Evolutionary conservation across 1,140 invertebrate genomes (phyloP), one percentile per base, ranked within the genome.

Genomic region (Drosophila murphyi): DNA sequence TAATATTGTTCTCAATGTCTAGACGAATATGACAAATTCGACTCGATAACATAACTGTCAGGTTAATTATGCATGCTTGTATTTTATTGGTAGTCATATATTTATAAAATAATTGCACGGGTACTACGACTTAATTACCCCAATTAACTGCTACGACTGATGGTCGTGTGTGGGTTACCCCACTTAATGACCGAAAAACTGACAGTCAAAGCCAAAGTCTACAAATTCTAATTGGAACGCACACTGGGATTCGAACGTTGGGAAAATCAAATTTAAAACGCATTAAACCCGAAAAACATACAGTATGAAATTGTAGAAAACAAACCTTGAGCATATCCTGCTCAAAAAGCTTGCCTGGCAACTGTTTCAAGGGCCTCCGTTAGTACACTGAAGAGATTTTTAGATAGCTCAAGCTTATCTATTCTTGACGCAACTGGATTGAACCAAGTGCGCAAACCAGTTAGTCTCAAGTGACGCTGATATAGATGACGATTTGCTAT

Each of bases 401-500:
- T 34, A 64, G 70, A 47, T 39, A 67, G 31, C 10, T 43, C 4
- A n/a, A 10, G 47, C 63, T 52, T 60, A 67, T 57, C 63, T 35
- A 59, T 45, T 39, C 2, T 62, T 86, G 82, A 86, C 82, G 82
- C 63, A 73, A 76, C 74, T 81, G 59, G 39, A 59, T 7, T n/a
- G 10, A 12, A 57, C 8, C 12, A 78, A 70, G 31, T 75, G 37
- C 82, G 82, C 54, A 85, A 85, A 86, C 82, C 82, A 86, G 82
- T 86, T 81, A 59, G 37, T 50, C 41, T 85, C 74, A 68, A 85
- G 82, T 85, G 74, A 29, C 29, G 12, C 39, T 52, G 41, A 47
- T 81, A 72, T 60, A 39, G 68, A 29, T n/a, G 20, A 48, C 32
- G 47, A 35, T 47, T 37, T 29, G 28, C 10, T 45, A 39, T 5